A percentile compares a stretch with the other conserved stretches of the same genome.
These are phyloP conservation scores for Dichetophora obliterata DNA, from an alignment of 2,888 invertebrate genomes.

Conservation along the genomic window DNA sequence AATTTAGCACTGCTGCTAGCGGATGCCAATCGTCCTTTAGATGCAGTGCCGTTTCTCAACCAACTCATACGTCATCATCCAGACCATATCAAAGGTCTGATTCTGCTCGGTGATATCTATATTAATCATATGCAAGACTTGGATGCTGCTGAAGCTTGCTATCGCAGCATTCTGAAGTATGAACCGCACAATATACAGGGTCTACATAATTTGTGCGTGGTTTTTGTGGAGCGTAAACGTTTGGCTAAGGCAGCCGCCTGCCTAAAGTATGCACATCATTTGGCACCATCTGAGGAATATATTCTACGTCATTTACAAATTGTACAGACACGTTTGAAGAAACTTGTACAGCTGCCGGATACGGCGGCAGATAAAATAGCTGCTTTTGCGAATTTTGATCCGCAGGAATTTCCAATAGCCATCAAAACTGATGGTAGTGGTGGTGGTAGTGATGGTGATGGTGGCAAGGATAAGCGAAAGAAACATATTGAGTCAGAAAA, in stretches of 20 bases:
- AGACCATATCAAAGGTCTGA: conserved; percentile 93
- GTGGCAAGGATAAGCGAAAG: neutral
- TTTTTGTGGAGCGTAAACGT: conserved; percentile 92
- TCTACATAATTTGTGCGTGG: conserved; percentile 95
- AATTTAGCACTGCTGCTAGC: conserved; percentile 92
- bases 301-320: conserved; percentile 91
- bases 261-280: conserved; percentile 81
- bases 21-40: conserved; percentile 88
- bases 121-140: conserved; percentile 95
- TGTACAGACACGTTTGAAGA: conserved; percentile 72
- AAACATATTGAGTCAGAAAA: neutral
- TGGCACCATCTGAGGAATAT: conserved; percentile 93
- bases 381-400: conserved; percentile 67
- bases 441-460: too few relatives aligned
- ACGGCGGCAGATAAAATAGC: conserved; percentile 62
- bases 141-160: conserved; percentile 96
- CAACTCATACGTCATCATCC: conserved; percentile 92
- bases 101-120: conserved; percentile 94
- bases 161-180: conserved; percentile 85
- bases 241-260: conserved; percentile 88
- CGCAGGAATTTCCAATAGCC: conserved; percentile 61
- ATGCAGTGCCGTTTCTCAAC: conserved; percentile 92
- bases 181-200: conserved; percentile 95
- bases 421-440: conserved; percentile 21
- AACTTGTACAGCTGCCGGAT: conserved; percentile 65